phyloP scores from a whole-genome alignment of 1,140 invertebrate species.

The Gryon sp. region DNA sequence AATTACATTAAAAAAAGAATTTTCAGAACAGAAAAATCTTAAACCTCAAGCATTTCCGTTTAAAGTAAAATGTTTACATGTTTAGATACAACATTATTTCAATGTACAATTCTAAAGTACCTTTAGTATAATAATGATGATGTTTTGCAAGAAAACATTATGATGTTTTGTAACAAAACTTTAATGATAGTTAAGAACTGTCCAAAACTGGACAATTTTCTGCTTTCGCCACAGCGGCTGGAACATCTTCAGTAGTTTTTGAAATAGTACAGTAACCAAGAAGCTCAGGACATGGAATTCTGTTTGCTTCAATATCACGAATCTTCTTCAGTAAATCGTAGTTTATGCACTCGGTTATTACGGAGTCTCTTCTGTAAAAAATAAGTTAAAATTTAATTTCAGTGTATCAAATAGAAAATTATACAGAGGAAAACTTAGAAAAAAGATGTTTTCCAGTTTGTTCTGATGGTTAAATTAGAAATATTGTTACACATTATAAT shows the following conservation, averaged over 20 bases:
- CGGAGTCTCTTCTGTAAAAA: slow-evolving; percentile 89
- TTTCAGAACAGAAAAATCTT: too few species aligned
- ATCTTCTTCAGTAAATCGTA: slow-evolving; percentile 94
- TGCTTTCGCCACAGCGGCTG: slow-evolving; percentile 84
- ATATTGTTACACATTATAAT: neutral
- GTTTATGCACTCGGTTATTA: slow-evolving; percentile 92
- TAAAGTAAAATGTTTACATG: too few species aligned
- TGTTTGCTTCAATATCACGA: slow-evolving; percentile 86
- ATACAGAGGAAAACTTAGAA: too few species aligned
- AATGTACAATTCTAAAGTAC: slow-evolving; percentile 24
- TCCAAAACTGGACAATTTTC: slow-evolving; percentile 70
- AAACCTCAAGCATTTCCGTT: too few species aligned
- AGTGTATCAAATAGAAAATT: neutral
- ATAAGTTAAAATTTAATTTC: slow-evolving; percentile 43
- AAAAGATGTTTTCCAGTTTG: too few species aligned
- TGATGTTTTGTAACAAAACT: neutral
- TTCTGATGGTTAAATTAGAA: neutral
- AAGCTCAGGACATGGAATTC: slow-evolving; percentile 86
- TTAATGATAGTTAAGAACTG: slow-evolving; percentile 53
- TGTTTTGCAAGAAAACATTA: too few species aligned
- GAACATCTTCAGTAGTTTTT: slow-evolving; percentile 90
- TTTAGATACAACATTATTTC: slow-evolving; percentile 26
- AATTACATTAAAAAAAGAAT: too few species aligned
- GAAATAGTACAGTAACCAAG: slow-evolving; percentile 86
- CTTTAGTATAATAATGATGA: too few species aligned